These are phyloP conservation scores for Helleia helle DNA, from an alignment of 2,888 invertebrate genomes.

Conservation along the genomic window DNA sequence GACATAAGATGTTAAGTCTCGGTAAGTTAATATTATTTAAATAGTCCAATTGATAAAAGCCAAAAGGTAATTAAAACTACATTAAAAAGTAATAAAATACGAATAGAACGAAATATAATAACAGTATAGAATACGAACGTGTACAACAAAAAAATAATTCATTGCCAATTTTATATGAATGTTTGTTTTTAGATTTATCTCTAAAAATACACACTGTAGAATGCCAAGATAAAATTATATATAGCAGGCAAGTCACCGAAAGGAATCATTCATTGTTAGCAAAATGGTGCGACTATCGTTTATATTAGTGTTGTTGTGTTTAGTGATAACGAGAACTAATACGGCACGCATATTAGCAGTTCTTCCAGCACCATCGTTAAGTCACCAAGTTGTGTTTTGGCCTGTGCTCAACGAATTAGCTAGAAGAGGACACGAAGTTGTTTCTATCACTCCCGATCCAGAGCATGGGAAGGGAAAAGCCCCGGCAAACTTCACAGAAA, in stretches of 20 bases:
- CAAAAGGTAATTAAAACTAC: too few species aligned
- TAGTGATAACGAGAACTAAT: conserved; percentile 5
- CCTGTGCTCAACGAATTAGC: conserved; percentile 36
- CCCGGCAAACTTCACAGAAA: conserved; percentile 35
- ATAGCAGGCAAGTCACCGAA: not conserved
- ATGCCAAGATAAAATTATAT: conserved; percentile 12
- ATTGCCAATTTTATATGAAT: too few species aligned
- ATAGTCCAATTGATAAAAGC: too few species aligned
- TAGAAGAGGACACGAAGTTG: conserved; percentile 43
- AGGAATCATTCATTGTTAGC: not conserved
- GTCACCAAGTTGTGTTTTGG: conserved; percentile 32
- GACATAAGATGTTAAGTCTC: too few species aligned
- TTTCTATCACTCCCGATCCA: conserved; percentile 40
- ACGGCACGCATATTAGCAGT: conserved; percentile 37
- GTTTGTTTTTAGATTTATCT: too few species aligned
- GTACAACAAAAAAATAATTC: too few species aligned
- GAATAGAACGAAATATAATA: too few species aligned
- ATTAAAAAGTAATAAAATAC: too few species aligned
- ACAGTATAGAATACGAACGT: too few species aligned
- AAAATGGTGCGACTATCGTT: conserved; percentile 3
- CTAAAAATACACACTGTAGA: not conserved
- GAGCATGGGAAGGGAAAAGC: conserved; percentile 30
- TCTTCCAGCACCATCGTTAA: conserved; percentile 41
- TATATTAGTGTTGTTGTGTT: conserved; percentile 5
- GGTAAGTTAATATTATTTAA: too few species aligned